Percentiles rank a stretch among this genome's conserved stretches.
Evolutionary conservation across 1,140 invertebrate species (phyloP).

Genomic region (Tribolium madens): DNA sequence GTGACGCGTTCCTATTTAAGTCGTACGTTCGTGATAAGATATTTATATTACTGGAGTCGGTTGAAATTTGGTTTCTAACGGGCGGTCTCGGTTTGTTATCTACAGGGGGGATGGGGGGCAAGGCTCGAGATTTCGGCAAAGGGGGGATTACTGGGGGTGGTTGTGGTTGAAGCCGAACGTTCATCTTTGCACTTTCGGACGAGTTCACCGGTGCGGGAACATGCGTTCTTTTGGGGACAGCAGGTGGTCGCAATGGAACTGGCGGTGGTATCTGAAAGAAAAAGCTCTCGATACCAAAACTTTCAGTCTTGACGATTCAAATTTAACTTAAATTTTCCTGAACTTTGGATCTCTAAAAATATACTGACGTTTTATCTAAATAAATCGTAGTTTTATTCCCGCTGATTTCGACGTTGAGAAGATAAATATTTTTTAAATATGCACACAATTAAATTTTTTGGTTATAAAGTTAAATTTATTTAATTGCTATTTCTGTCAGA

Average conservation of each 20-base stretch:
- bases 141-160: constrained; percentile 58
- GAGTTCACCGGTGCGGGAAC: constrained; percentile 64
- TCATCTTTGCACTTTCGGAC: constrained; percentile 57
- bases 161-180: constrained; percentile 46
- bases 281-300: neutral
- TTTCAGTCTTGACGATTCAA: neutral
- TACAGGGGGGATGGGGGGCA: constrained; percentile 55
- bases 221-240: constrained; percentile 66
- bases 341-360: neutral
- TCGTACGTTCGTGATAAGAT: constrained; percentile 49
- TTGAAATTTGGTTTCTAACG: constrained; percentile 42
- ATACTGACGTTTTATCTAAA: neutral
- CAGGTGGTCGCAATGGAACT: constrained; percentile 67
- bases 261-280: constrained; percentile 65
- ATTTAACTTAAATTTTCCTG: neutral
- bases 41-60: constrained; percentile 40
- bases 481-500: neutral
- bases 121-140: constrained; percentile 56
- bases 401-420: too few relatives aligned
- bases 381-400: neutral
- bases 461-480: neutral
- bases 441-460: too few relatives aligned
- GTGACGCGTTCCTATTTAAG: constrained; percentile 52
- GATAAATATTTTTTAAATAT: too few relatives aligned
- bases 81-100: constrained; percentile 53